Evolutionary conservation across 2,113 vertebrate genomes (phyloP), one percentile per base, ranked within the genome.

Genomic region (Aegithalos caudatus): DNA sequence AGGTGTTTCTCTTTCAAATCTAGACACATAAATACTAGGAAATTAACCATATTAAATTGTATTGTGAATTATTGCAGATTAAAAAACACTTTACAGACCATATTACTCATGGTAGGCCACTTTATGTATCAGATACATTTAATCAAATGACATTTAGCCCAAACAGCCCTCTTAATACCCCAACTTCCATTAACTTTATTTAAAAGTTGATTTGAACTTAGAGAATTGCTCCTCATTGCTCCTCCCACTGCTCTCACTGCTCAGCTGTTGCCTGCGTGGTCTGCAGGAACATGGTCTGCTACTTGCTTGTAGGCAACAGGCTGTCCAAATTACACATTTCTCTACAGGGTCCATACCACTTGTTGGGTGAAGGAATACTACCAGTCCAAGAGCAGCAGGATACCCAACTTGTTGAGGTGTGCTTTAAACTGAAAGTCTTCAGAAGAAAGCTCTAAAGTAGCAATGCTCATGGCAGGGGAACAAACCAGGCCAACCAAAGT

Each of bases 151-250:
- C 80, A 79, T 90, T 80, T 23, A 56, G 64, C 56, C 76, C 23
- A 2, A 62, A 80, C 90, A 94, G 50, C 70, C 65, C 66, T 93
- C 79, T 64, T 56, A 96, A 88, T n/a, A 88, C 76, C 79, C 66
- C 58, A 28, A 14, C 51, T 95, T 76, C 87, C 70, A 61, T 57
- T 85, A 86, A 48, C 61, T 94, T 94, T 35, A 50, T 37, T 84
- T 50, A 31, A 50, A 66, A 72, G 57, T 60, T 42, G 81, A 61
- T 0, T 4, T 31, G 53, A 83, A 98, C 98, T 98, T 96, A 99
- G 98, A 18, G 98, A 98, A 78, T 99, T 99, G 95, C 56, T 98
- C 86, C 98, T 98, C 99, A 99, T 99, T 0, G 98, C 98, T 90
- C 98, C 98, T 94, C 98, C 99, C 93, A 99, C 98, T 0, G 98